Percentiles rank a stretch among this genome's conserved stretches.
Evolutionary conservation across 1,140 invertebrate species (phyloP).

Genomic region (Pomacea maculata): DNA sequence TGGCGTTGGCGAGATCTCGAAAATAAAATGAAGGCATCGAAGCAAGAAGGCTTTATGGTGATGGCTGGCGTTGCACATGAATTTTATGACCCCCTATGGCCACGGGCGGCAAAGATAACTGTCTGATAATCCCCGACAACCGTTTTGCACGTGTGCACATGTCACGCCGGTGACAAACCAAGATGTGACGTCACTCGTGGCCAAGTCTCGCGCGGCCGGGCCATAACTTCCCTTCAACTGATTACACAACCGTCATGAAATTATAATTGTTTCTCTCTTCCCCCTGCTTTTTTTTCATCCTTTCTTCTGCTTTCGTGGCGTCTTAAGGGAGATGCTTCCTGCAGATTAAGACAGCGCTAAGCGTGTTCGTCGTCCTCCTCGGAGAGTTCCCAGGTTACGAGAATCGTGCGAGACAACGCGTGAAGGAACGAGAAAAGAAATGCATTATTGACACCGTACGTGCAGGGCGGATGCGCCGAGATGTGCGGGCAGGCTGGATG

Average conservation of each 20-base stretch:
- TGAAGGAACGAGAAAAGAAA: background rate
- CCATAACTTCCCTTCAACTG: background rate
- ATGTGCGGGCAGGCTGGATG: background rate
- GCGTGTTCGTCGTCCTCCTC: background rate
- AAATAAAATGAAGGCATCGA: too few relatives aligned
- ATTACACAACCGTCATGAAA: slow-evolving; percentile 1
- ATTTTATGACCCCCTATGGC: slow-evolving; percentile 2
- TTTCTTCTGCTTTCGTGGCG: background rate
- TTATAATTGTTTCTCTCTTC: background rate
- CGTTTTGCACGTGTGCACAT: background rate
- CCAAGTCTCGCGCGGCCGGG: background rate
- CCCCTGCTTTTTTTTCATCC: too few relatives aligned
- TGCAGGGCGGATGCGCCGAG: background rate
- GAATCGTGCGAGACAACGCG: background rate
- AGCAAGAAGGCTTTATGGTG: too few relatives aligned
- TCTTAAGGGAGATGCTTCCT: background rate
- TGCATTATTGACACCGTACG: slow-evolving; percentile 6
- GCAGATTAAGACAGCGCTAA: background rate
- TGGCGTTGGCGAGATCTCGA: too few relatives aligned
- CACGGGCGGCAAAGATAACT: background rate
- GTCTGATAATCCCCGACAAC: slow-evolving; percentile 1
- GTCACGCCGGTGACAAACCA: background rate
- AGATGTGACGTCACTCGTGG: slow-evolving; percentile 1
- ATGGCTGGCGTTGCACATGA: background rate
- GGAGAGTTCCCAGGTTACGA: background rate